Percentiles rank a stretch among this genome's conserved stretches.
Evolutionary conservation across 1,140 invertebrate species (phyloP).

Genomic region (Trichoplusia ni): DNA sequence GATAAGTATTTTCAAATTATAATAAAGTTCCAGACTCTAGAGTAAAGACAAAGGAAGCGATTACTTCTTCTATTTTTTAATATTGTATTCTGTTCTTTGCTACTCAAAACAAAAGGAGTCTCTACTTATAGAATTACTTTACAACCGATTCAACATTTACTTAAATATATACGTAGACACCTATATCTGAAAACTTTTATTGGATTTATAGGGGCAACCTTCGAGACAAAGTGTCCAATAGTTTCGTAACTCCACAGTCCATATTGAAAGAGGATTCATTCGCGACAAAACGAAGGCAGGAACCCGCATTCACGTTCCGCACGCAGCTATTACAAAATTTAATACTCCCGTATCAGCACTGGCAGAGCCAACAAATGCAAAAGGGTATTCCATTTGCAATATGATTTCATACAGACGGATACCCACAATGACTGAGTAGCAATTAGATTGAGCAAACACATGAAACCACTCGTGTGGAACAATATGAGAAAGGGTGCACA

Average conservation of each 20-base stretch:
- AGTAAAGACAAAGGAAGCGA: too few relatives aligned
- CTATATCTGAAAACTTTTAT: neutral
- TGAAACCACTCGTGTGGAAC: slow-evolving; percentile 64
- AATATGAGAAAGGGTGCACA: slow-evolving; percentile 65
- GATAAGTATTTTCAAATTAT: too few relatives aligned
- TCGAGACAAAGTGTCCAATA: slow-evolving; percentile 19
- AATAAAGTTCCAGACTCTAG: too few relatives aligned
- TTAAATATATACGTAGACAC: too few relatives aligned
- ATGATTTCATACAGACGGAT: slow-evolving; percentile 68
- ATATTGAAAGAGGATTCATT: neutral
- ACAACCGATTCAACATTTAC: too few relatives aligned
- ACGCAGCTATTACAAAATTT: slow-evolving; percentile 26
- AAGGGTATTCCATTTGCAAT: slow-evolving; percentile 48
- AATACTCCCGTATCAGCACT: slow-evolving; percentile 15
- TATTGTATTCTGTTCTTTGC: too few relatives aligned
- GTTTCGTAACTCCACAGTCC: slow-evolving; percentile 5
- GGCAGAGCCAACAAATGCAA: slow-evolving; percentile 32
- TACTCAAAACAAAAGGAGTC: too few relatives aligned
- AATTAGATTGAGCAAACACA: slow-evolving; percentile 76
- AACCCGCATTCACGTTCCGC: neutral
- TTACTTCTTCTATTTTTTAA: too few relatives aligned
- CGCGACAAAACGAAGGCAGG: neutral
- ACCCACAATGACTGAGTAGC: slow-evolving; percentile 66
- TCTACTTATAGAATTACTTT: too few relatives aligned
- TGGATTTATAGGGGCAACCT: slow-evolving; percentile 16